phyloP scores from a whole-genome alignment of 2,113 vertebrate species.

The Chamaetylas fuelleborni region DNA sequence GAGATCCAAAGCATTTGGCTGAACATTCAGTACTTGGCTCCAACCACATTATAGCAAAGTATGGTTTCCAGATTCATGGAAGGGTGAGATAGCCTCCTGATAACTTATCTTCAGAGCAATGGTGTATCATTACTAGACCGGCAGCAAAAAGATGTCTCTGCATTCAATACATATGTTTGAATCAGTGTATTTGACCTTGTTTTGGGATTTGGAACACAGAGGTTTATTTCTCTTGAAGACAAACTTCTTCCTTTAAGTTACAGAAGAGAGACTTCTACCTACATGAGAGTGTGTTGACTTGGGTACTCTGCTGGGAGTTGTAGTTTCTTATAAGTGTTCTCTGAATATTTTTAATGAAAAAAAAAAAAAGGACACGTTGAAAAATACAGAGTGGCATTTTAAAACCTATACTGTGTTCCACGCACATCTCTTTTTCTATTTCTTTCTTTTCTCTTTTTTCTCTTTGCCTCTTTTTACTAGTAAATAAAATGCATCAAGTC shows the following conservation, averaged over 20 bases:
- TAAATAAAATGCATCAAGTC: neutral
- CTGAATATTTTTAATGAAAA: neutral
- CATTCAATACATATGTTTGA: neutral
- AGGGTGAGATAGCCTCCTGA: neutral
- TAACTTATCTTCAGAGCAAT: neutral
- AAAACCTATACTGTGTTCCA: neutral
- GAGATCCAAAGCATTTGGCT: neutral
- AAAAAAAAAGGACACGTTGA: neutral
- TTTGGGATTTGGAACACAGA: neutral
- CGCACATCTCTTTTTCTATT: rapidly evolving
- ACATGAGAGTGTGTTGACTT: neutral
- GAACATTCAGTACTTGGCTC: neutral
- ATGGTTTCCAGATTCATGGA: neutral
- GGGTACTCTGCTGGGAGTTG: rapidly evolving
- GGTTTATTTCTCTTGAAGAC: neutral
- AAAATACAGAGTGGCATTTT: neutral
- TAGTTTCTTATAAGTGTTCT: neutral
- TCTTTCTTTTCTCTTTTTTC: neutral
- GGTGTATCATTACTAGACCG: neutral
- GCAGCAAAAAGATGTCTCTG: neutral
- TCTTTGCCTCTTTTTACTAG: neutral
- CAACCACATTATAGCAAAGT: neutral
- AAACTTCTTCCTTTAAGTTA: neutral
- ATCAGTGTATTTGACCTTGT: neutral
- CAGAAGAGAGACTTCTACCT: neutral